Conservation (phyloP, 1,140 invertebrate genomes). For the Chironomus tepperi region DNA sequence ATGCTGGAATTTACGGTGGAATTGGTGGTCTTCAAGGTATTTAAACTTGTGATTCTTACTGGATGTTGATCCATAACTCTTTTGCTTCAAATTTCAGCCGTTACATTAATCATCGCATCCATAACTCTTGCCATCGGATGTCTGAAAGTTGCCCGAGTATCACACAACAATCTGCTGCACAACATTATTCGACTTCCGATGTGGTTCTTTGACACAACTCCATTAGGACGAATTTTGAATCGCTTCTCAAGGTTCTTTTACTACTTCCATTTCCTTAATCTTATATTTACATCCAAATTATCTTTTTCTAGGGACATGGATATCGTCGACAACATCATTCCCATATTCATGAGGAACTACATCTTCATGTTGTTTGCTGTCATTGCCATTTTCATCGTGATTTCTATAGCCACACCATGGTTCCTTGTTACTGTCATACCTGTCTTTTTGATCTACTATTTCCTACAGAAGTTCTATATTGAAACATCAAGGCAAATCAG, state of each 20-base stretch:
- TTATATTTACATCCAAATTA: no score
- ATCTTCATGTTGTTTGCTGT: constrained; percentile 36
- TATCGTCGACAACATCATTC: constrained; percentile 58
- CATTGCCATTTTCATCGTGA: not conserved
- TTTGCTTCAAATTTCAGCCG: not conserved
- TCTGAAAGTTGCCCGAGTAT: constrained; percentile 56
- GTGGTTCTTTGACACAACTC: constrained; percentile 76
- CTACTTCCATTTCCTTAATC: no score
- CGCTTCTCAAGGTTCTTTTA: constrained; percentile 77
- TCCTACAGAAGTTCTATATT: constrained; percentile 61
- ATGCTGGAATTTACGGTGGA: constrained; percentile 79
- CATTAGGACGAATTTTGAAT: constrained; percentile 69
- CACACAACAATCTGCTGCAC: constrained; percentile 58
- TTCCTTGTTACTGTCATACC: constrained; percentile 51
- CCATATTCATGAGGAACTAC: constrained; percentile 32
- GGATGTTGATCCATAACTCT: not conserved
- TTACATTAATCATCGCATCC: not conserved
- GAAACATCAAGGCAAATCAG: constrained; percentile 62
- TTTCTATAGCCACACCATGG: not conserved
- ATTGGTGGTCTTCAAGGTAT: constrained; percentile 83
- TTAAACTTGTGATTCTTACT: constrained; percentile 30
- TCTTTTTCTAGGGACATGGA: constrained; percentile 66
- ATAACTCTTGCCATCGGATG: constrained; percentile 43
- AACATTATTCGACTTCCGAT: constrained; percentile 54
- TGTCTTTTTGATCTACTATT: constrained; percentile 55